Evolutionary conservation across 2,113 vertebrate species (phyloP), one percentile per base, ranked within the genome.

Genomic region (Struthio camelus): DNA sequence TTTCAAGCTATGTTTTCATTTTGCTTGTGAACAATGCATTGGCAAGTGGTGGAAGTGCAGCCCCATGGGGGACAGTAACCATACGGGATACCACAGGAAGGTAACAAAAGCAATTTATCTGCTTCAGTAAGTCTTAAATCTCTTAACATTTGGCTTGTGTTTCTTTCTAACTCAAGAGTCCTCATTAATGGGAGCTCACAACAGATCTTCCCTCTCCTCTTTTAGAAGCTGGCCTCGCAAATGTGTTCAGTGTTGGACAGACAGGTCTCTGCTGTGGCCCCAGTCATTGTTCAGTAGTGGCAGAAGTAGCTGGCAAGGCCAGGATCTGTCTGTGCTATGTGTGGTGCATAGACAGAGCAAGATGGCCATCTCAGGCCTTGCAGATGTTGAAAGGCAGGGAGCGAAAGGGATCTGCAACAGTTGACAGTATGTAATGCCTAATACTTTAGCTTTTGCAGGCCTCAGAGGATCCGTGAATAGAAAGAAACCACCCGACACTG

Each of bases 391-490:
- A 34, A 78, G 59, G 40, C 93, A 20, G 46, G 59, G 22, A 93
- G 75, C 54, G 58, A 91, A 80, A 27, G 84, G 15, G 69, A 85
- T 87, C 77, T 87, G 77, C 77, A 92, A 40, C 46, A 89, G 80
- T 19, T 92, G 80, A 87, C 73, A 92, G 69, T 44, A 18, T 70
- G 71, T 70, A 67, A 94, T 66, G 75, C 65, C 79, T 71, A 73
- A 78, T 50, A 28, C 36, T 91, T 89, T 76, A 95, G 94, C 71
- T 87, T 61, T 93, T 87, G 79, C 87, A 91, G 79, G 62, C 86
- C 75, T 93, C 14, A 4, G 66, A 96, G 89, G 78, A 95, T 95
- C 96, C 91, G 87, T 89, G 91, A 97, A 94, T 83, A 97, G 96
- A 91, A 93, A 87, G 94, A 91, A 95, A 95, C 91, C 94, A 94